Conservation (phyloP, 2,113 vertebrate species). For the Mobula hypostoma region DNA sequence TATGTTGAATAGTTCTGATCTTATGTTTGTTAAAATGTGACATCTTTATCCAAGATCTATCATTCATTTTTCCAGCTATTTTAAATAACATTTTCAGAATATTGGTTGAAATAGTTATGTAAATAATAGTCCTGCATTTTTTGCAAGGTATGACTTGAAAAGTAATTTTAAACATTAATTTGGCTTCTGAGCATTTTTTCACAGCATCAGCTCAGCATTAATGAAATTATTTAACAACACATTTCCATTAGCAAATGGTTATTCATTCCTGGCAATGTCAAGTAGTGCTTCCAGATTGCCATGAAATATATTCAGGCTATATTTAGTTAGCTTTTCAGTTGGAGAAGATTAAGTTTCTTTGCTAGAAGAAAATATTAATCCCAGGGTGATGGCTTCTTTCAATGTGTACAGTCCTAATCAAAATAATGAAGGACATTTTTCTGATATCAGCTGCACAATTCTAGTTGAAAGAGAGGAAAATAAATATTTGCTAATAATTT, state of each 20-base stretch:
- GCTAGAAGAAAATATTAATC: background rate
- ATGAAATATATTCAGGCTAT: background rate
- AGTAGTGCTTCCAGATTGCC: conserved; percentile 28
- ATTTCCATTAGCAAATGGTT: background rate
- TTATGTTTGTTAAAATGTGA: background rate
- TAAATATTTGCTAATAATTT: background rate
- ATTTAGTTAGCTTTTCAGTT: background rate
- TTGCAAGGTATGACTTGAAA: conserved; percentile 14
- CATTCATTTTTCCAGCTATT: background rate
- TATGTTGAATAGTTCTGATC: background rate
- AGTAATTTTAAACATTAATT: background rate
- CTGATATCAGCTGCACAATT: background rate
- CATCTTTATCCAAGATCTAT: background rate
- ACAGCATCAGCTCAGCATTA: background rate
- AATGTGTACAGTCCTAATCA: background rate
- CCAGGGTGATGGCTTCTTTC: background rate
- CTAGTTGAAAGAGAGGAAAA: background rate
- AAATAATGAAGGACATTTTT: background rate
- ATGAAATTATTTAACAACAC: background rate
- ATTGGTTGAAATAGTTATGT: background rate
- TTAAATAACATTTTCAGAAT: background rate
- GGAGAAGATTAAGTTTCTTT: background rate
- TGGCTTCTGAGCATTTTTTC: background rate
- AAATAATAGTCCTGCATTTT: background rate
- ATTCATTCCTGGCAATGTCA: conserved; percentile 12